Conservation (phyloP, 2,113 vertebrate species). For the Bucco capensis region DNA sequence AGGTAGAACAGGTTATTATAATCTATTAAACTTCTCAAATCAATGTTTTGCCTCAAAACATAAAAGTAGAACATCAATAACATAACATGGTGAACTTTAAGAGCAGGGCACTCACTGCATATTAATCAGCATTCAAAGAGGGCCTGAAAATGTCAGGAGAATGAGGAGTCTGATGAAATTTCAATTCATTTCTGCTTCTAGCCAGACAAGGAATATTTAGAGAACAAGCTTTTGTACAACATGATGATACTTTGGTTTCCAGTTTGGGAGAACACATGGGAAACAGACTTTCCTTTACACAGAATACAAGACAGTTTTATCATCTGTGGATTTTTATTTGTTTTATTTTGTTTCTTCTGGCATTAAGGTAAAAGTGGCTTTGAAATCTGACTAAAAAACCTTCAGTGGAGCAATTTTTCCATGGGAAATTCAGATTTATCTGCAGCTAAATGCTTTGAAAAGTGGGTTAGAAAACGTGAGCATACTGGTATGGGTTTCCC, state of each 20-base stretch:
- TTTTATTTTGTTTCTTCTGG: background rate
- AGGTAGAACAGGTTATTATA: background rate
- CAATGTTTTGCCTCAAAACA: background rate
- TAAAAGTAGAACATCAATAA: background rate
- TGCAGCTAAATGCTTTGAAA: background rate
- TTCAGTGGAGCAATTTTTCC: background rate
- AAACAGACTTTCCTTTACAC: background rate
- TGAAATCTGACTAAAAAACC: background rate
- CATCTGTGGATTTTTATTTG: background rate
- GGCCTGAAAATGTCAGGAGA: background rate
- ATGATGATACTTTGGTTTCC: rapidly evolving
- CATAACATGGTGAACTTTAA: background rate
- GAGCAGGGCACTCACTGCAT: background rate
- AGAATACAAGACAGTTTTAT: rapidly evolving
- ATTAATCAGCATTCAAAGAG: conserved; percentile 13
- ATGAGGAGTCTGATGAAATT: background rate
- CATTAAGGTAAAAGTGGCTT: background rate
- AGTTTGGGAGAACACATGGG: background rate
- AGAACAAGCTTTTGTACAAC: background rate
- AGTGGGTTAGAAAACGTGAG: too few species aligned
- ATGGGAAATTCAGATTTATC: background rate
- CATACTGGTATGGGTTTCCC: background rate
- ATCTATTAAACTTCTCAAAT: background rate
- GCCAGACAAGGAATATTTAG: background rate
- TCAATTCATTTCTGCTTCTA: background rate